These are phyloP conservation scores for Scaptomyza flava DNA, from an alignment of 2,888 invertebrate species.

Conservation along the genomic window DNA sequence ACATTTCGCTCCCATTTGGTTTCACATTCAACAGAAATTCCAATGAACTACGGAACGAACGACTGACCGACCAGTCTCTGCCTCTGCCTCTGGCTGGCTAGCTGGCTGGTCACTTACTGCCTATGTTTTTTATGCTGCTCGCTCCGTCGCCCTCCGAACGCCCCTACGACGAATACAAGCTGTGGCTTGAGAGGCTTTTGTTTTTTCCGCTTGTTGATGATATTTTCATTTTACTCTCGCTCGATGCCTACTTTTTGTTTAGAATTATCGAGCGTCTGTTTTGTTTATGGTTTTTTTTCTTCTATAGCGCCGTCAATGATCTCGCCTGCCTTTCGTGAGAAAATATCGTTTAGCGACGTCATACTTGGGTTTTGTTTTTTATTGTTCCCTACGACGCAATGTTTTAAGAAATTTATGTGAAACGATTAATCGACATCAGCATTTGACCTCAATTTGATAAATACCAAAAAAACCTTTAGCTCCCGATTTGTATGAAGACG, in stretches of 20 bases:
- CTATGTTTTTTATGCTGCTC: constrained; percentile 21
- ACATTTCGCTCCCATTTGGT: constrained; percentile 40
- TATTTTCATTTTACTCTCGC: constrained; percentile 45
- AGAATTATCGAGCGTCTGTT: constrained; percentile 41
- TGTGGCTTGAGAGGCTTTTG: constrained; percentile 19
- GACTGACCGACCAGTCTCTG: constrained; percentile 53
- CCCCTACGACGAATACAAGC: background rate
- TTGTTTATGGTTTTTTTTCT: constrained; percentile 22
- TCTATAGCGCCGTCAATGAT: constrained; percentile 16
- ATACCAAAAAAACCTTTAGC: constrained; percentile 39
- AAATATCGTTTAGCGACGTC: constrained; percentile 44
- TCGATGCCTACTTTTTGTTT: constrained; percentile 44
- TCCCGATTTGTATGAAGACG: constrained; percentile 12
- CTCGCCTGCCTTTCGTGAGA: constrained; percentile 49
- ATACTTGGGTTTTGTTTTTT: constrained; percentile 3
- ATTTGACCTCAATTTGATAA: constrained; percentile 58
- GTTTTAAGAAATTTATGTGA: constrained; percentile 2
- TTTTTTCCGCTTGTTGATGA: constrained; percentile 32
- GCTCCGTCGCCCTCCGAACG: no score
- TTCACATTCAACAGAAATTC: constrained; percentile 54
- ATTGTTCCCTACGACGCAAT: background rate
- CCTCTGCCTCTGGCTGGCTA: constrained; percentile 16
- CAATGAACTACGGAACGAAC: constrained; percentile 47
- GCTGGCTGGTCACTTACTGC: constrained; percentile 23
- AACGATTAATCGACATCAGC: constrained; percentile 16